These are phyloP conservation scores for Pterocles orientalis DNA, from an alignment of 2,113 vertebrate genomes.

Conservation along the genomic window DNA sequence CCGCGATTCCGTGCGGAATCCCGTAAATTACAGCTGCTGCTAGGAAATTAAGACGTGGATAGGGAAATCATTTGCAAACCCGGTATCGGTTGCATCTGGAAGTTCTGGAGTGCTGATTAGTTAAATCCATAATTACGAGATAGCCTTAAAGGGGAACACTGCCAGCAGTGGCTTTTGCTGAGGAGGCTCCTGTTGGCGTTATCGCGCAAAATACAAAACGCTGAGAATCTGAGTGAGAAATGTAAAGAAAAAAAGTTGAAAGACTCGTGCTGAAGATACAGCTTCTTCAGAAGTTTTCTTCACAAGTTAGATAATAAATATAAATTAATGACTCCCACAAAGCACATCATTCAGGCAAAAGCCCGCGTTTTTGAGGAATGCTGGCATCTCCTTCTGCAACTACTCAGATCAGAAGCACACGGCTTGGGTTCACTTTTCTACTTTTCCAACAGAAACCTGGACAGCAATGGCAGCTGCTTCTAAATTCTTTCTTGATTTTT, in stretches of 20 bases:
- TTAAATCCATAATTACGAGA: slow-evolving; percentile 64
- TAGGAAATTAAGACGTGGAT: slow-evolving; percentile 41
- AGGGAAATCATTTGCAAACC: slow-evolving; percentile 28
- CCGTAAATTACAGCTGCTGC: slow-evolving; percentile 60
- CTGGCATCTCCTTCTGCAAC: neutral
- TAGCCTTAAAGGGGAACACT: slow-evolving; percentile 69
- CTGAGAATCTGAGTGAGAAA: neutral
- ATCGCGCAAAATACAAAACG: neutral
- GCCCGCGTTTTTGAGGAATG: neutral
- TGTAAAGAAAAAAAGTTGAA: neutral
- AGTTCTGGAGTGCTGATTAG: slow-evolving; percentile 65
- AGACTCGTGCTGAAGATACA: neutral
- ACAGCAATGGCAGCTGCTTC: too few relatives aligned
- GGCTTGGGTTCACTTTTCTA: neutral
- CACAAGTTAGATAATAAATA: slow-evolving; percentile 4
- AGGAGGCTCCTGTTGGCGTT: slow-evolving; percentile 17
- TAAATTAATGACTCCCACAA: slow-evolving; percentile 56
- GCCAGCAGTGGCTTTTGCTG: slow-evolving; percentile 60
- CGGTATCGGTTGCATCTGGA: slow-evolving; percentile 63
- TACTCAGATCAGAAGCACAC: neutral
- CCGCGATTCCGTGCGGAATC: neutral
- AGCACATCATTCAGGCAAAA: neutral
- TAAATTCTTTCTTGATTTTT: neutral
- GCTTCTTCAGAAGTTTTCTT: slow-evolving; percentile 39
- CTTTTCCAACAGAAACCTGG: too few relatives aligned